A percentile compares a stretch with the other conserved stretches of the same genome.
phyloP scores from a whole-genome alignment of 2,888 invertebrate species.

The Catocala fraxini region DNA sequence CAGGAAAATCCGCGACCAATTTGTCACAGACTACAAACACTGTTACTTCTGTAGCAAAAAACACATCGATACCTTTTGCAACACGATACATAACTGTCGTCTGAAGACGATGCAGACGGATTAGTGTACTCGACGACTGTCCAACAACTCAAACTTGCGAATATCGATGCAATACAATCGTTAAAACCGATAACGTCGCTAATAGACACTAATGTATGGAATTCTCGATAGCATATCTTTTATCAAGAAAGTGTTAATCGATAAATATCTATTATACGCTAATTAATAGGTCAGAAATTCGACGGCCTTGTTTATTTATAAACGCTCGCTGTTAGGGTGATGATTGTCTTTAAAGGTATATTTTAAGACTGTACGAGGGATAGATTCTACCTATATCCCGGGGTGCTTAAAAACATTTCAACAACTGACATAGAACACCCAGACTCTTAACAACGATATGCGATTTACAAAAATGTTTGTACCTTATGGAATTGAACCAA shows the following conservation, averaged over 20 bases:
- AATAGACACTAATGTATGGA: slow-evolving; percentile 56
- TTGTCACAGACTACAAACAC: slow-evolving; percentile 54
- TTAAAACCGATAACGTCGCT: slow-evolving; percentile 50
- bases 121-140: slow-evolving; percentile 25
- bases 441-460: too few species aligned
- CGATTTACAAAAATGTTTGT: too few species aligned
- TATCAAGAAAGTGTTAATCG: slow-evolving; percentile 32
- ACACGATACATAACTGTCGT: slow-evolving; percentile 62
- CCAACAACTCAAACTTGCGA: slow-evolving; percentile 34
- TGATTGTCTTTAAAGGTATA: too few species aligned
- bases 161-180: slow-evolving; percentile 40
- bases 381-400: too few species aligned
- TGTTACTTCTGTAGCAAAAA: slow-evolving; percentile 52
- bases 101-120: slow-evolving; percentile 49
- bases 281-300: too few species aligned
- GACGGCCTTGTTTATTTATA: too few species aligned
- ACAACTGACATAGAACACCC: too few species aligned
- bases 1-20: slow-evolving; percentile 30
- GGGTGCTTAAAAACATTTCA: too few species aligned
- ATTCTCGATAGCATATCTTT: slow-evolving; percentile 40
- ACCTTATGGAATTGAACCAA: too few species aligned
- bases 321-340: too few species aligned
- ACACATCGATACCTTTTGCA: slow-evolving; percentile 47
- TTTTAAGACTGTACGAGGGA: too few species aligned
- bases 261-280: background rate